Base-by-base conservation (phyloP, 35 echinoderm and acorn worm species). In the Diadema setosum region DNA sequence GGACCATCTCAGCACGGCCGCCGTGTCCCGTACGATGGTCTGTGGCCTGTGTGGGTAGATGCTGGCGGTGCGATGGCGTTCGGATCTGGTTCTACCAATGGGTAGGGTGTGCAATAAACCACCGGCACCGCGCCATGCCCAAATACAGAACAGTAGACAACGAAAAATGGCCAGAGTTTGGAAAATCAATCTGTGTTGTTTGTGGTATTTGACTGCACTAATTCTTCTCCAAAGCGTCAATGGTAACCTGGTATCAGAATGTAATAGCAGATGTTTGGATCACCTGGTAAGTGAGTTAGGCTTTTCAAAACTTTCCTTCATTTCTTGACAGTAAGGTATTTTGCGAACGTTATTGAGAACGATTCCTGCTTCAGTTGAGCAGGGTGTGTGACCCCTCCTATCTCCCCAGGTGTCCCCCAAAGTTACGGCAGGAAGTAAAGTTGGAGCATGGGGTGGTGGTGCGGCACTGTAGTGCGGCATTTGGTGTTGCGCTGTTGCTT, bases 111-210 rank as follows among this genome's bases (percentile, higher is more conserved):
- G n/a, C n/a, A n/a, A n/a, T n/a, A n/a, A n/a, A n/a, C n/a, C n/a
- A n/a, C n/a, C n/a, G n/a, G n/a, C n/a, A n/a, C n/a, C n/a, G n/a
- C n/a, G n/a, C n/a, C n/a, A n/a, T n/a, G n/a, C n/a, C n/a, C n/a
- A n/a, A n/a, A n/a, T n/a, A n/a, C n/a, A n/a, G n/a, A n/a, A n/a
- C n/a, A n/a, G n/a, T n/a, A 34, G 37, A 78, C 24, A 21, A 78
- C 40, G 44, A 41, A 78, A 78, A 44, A 78, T 78, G 73, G 73
- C 73, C 2, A 78, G 44, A 78, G 27, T 78, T 78, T 78, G 73
- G 73, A 78, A 78, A 78, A 78, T 36, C 16, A 33, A 78, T 78
- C 73, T 41, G 44, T 78, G 39, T 36, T 41, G 44, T 41, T 41
- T 44, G 35, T 78, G 73, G 29, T 78, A 35, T 78, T 42, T 78